A percentile compares a stretch with the other conserved stretches of the same genome.
phyloP scores from a whole-genome alignment of 2,113 vertebrate genomes.

The Casuarius casuarius region DNA sequence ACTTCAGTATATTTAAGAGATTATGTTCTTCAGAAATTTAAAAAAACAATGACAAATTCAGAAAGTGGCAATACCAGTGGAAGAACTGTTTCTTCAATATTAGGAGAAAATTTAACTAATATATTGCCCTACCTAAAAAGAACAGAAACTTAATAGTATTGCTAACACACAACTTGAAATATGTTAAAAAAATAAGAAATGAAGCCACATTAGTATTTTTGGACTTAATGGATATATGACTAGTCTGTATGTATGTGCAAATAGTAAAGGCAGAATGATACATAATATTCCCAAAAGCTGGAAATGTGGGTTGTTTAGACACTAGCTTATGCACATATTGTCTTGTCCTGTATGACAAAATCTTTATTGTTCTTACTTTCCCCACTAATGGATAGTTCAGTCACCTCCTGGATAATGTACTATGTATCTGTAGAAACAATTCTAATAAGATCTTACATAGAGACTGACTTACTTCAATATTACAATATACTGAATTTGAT shows the following conservation, averaged over 20 bases:
- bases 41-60: not conserved
- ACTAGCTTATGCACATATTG: not conserved
- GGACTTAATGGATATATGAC: not conserved
- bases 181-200: not conserved
- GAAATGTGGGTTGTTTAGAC: not conserved
- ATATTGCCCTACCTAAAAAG: not conserved
- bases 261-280: not conserved
- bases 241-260: not conserved
- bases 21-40: not conserved
- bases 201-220: not conserved
- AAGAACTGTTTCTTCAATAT: not conserved
- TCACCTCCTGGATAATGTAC: not conserved
- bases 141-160: not conserved
- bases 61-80: not conserved
- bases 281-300: not conserved
- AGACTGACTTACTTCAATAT: not conserved
- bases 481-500: not conserved
- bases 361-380: not conserved
- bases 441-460: not conserved
- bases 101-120: not conserved
- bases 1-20: not conserved
- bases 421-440: not conserved
- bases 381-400: not conserved
- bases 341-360: not conserved
- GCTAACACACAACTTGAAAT: not conserved